These are phyloP conservation scores for Plectropomus leopardus DNA, from an alignment of 2,113 vertebrate species.

Conservation along the genomic window DNA sequence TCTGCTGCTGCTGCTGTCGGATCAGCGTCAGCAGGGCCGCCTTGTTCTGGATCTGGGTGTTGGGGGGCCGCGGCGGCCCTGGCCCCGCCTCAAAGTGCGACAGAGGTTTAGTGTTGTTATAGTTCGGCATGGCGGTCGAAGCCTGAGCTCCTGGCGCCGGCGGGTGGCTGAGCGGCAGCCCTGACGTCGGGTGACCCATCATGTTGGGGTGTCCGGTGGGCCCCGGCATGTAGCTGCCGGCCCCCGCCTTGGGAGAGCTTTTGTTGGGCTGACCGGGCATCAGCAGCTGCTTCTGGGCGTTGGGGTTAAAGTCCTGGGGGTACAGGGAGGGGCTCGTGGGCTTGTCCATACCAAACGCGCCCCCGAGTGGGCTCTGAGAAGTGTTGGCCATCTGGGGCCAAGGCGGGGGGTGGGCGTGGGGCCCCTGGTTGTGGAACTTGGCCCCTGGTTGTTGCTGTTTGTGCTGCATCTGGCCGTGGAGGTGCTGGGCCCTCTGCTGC, in stretches of 20 bases:
- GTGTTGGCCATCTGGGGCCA: conserved; percentile 89
- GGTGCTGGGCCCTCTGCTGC: conserved; percentile 93
- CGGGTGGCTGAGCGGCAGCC: conserved; percentile 84
- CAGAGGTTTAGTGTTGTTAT: conserved; percentile 95
- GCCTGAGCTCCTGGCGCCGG: conserved; percentile 81
- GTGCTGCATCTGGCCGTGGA: conserved; percentile 93
- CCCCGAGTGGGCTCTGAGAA: conserved; percentile 89
- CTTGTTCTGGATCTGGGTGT: conserved; percentile 86
- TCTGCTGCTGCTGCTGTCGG: conserved; percentile 88
- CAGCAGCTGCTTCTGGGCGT: conserved; percentile 90
- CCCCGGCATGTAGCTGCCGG: conserved; percentile 84
- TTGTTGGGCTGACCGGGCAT: conserved; percentile 88
- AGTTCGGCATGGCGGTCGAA: conserved; percentile 85
- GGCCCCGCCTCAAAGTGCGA: conserved; percentile 92
- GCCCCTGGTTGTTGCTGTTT: conserved; percentile 85
- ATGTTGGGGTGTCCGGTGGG: conserved; percentile 85
- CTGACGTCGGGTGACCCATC: conserved; percentile 84
- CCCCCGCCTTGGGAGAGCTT: conserved; percentile 90
- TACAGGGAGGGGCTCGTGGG: conserved; percentile 91
- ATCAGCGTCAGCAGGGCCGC: conserved; percentile 86
- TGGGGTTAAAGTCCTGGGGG: conserved; percentile 91
- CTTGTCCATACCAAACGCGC: conserved; percentile 91
- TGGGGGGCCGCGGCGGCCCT: conserved; percentile 74
- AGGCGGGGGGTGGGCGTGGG: conserved; percentile 85
- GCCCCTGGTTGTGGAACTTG: conserved; percentile 84